A percentile compares a stretch with the other conserved stretches of the same genome.
Evolutionary conservation across 2,113 vertebrate species (phyloP).

Genomic region (Cinclus mexicanus): DNA sequence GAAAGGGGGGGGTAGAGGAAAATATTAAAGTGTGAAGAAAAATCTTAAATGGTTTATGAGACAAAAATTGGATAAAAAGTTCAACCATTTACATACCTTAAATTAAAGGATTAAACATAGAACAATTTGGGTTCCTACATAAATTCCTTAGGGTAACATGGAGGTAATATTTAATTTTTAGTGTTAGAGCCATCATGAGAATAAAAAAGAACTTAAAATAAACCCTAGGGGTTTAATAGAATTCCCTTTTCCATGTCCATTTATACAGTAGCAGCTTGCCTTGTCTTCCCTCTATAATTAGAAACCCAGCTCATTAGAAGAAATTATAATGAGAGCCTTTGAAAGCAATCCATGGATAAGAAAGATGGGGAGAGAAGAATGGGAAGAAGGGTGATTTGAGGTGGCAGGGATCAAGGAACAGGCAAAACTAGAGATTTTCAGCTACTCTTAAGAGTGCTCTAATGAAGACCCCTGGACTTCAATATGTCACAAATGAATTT

Average conservation of each 20-base stretch:
- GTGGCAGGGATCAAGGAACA: neutral
- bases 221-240: neutral
- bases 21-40: neutral
- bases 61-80: neutral
- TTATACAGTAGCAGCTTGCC: neutral
- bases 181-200: neutral
- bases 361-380: neutral
- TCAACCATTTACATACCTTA: neutral
- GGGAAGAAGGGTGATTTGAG: neutral
- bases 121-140: neutral
- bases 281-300: neutral
- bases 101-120: neutral
- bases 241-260: neutral
- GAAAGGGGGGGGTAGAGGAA: neutral
- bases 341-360: neutral
- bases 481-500: neutral
- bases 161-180: neutral
- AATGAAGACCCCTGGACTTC: neutral
- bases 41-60: neutral
- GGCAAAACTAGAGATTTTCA: neutral
- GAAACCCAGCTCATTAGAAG: neutral
- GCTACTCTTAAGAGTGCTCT: neutral
- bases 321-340: neutral
- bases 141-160: neutral
- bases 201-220: neutral